Conservation (phyloP, 1,140 invertebrate species). For the Zeugodacus cucurbitae region DNA sequence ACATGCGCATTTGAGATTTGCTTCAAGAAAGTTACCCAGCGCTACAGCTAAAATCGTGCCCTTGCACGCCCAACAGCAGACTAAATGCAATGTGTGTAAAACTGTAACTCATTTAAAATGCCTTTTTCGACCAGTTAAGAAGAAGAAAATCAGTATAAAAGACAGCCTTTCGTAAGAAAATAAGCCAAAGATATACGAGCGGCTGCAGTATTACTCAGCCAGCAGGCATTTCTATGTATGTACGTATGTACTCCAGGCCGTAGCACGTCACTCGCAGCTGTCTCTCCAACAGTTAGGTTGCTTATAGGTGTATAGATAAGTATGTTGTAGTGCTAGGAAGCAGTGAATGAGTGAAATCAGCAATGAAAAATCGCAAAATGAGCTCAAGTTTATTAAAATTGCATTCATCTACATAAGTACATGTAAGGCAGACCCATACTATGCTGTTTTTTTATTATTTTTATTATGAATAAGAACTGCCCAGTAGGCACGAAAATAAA, state of each 20-base stretch:
- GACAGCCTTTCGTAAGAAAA: background rate
- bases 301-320: no score
- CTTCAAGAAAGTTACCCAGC: background rate
- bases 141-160: background rate
- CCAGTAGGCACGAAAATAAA: background rate
- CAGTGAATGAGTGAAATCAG: constrained; percentile 27
- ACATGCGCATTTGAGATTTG: background rate
- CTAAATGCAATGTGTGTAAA: no score
- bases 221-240: background rate
- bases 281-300: background rate
- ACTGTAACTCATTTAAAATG: constrained; percentile 30
- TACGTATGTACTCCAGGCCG: background rate
- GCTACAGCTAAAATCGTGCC: background rate
- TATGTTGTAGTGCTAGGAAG: background rate
- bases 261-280: constrained; percentile 11
- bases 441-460: no score
- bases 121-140: background rate
- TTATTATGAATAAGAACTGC: no score
- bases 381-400: constrained; percentile 37
- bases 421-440: background rate
- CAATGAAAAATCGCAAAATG: constrained; percentile 34
- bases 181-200: background rate
- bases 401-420: constrained; percentile 23
- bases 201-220: background rate
- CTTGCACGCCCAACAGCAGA: no score